Base-by-base conservation (phyloP, 2,888 invertebrate genomes). In the Gibbula magus region DNA sequence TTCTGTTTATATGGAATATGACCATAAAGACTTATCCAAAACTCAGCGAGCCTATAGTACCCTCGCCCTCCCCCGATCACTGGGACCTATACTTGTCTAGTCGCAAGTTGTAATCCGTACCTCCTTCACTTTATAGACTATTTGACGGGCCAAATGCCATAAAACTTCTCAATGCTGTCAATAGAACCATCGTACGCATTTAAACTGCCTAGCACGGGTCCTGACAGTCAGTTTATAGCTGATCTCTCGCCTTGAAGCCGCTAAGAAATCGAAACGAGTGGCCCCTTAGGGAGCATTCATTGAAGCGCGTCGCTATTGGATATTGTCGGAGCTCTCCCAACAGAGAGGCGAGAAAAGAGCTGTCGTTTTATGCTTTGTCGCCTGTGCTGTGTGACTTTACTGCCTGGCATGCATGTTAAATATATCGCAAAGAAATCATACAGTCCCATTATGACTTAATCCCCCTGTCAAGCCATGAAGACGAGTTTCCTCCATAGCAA, bases 231-330 rank as follows among this genome's bases (percentile, higher is more conserved):
- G 35, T 70, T 70, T 70, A 70, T 70, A 18, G 20, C 22, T 39
- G 39, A 18, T 70, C 29, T 16, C 70, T 20, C 70, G 35, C 29
- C 70, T 70, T 32, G 39, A 32, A 35, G 35, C 70, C 35, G 35
- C n/a, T 70, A 70, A 70, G 70, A 70, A 35, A 20, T 70, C 35
- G 70, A 70, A 70, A 70, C 70, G 70, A 70, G 70, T 35, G 70
- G 20, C 70, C 70, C 70, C 70, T 70, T 5, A 32, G 70, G 70
- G 70, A 32, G 39, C 29, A 39, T 35, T 39, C 70, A 35, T 70
- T 39, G 70, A 70, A 35, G 70, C 70, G 70, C 29, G 20, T 35
- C 70, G 70, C 70, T 18, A 70, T 70, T 35, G 70, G 70, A 20
- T 70, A 39, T 39, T 70, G 70, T 35, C 35, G 35, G 70, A 39